Percentiles rank a stretch among this genome's conserved stretches.
Conservation (phyloP, 2,888 invertebrate genomes). For the Iphiclides podalirius region DNA sequence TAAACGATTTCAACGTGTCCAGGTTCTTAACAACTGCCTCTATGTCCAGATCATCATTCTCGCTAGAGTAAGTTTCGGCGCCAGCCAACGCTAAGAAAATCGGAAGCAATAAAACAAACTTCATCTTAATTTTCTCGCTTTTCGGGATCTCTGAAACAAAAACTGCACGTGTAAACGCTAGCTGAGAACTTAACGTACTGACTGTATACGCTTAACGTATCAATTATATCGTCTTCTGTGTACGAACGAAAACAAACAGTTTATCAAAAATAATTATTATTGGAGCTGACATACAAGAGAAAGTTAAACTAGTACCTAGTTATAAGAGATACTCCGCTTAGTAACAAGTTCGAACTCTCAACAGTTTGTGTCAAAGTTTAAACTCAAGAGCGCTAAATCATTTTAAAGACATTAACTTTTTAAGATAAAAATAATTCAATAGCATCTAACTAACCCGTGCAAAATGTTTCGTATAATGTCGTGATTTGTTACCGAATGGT, state of each 20-base stretch:
- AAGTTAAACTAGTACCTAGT: not conserved
- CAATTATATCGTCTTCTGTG: not conserved
- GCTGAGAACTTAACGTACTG: not conserved
- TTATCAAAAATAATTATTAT: slow-evolving; percentile 10
- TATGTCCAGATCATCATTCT: slow-evolving; percentile 57
- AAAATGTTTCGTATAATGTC: too few relatives aligned
- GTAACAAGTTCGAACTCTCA: too few relatives aligned
- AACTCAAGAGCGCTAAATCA: too few relatives aligned
- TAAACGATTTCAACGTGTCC: slow-evolving; percentile 35
- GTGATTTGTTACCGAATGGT: too few relatives aligned
- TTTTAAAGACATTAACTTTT: too few relatives aligned
- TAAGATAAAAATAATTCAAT: too few relatives aligned
- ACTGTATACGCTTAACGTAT: not conserved
- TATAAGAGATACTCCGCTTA: too few relatives aligned
- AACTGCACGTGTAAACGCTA: not conserved
- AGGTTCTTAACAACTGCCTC: slow-evolving; percentile 40
- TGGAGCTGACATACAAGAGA: not conserved
- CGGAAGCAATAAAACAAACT: slow-evolving; percentile 40
- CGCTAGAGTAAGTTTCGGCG: slow-evolving; percentile 46
- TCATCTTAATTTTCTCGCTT: slow-evolving; percentile 45
- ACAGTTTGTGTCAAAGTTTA: too few relatives aligned
- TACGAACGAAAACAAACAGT: not conserved
- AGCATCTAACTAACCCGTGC: too few relatives aligned
- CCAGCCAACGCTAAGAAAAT: slow-evolving; percentile 38
- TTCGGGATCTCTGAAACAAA: not conserved